A percentile compares a stretch with the other conserved stretches of the same genome.
Evolutionary conservation across 2,113 vertebrate genomes (phyloP).

Genomic region (Poicephalus gulielmi): DNA sequence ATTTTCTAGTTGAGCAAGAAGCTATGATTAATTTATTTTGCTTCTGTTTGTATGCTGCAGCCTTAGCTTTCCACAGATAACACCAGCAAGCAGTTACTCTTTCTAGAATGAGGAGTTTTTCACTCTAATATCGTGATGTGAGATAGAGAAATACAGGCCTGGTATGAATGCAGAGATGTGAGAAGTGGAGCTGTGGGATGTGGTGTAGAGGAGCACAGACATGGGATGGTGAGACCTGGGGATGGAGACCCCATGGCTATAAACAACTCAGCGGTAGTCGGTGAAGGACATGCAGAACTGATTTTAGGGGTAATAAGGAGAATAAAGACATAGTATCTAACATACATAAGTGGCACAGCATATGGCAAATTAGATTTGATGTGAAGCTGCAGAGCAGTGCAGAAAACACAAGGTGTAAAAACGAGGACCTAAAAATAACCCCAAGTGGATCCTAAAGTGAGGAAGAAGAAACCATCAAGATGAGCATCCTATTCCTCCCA

Average conservation of each 20-base stretch:
- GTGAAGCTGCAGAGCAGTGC: neutral
- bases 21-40: neutral
- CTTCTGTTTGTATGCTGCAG: neutral
- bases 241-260: neutral
- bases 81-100: neutral
- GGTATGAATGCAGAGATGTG: neutral
- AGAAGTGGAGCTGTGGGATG: neutral
- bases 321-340: neutral
- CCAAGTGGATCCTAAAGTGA: neutral
- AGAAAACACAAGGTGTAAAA: neutral
- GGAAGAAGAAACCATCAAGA: neutral
- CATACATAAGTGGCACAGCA: rapidly evolving
- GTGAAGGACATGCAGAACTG: neutral
- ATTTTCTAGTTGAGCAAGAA: neutral
- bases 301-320: neutral
- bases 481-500: neutral
- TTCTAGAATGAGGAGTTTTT: neutral
- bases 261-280: neutral
- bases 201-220: neutral
- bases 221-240: neutral
- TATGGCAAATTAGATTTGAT: neutral
- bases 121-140: neutral
- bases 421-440: neutral
- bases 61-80: neutral
- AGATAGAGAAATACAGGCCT: neutral